A percentile compares a stretch with the other conserved stretches of the same genome.
Evolutionary conservation across 2,113 vertebrate species (phyloP).

Genomic region (Sorex fumeus): DNA sequence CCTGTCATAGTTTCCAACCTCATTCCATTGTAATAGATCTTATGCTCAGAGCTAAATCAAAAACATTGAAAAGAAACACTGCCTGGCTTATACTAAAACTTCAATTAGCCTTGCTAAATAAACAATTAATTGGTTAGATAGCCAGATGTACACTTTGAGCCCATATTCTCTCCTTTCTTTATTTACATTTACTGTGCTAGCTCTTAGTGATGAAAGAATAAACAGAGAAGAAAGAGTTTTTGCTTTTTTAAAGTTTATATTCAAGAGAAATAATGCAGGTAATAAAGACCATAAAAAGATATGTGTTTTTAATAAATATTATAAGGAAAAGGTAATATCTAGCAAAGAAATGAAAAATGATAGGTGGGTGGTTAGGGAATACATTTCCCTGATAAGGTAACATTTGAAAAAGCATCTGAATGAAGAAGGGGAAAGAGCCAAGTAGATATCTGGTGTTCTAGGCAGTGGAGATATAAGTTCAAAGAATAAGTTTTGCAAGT

Average conservation of each 20-base stretch:
- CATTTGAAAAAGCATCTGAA: conserved; percentile 49
- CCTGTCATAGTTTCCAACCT: background rate
- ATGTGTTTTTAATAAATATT: background rate
- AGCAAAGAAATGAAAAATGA: conserved; percentile 51
- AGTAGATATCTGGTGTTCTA: background rate
- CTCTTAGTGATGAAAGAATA: background rate
- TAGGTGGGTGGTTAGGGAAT: background rate
- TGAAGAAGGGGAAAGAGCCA: conserved; percentile 20
- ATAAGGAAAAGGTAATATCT: background rate
- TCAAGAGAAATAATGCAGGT: background rate
- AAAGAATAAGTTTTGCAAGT: background rate
- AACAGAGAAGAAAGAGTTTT: conserved; percentile 6
- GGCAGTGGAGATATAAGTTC: background rate
- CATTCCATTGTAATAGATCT: background rate
- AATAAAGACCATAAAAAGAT: conserved; percentile 13
- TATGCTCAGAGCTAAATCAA: background rate
- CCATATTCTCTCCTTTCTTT: background rate
- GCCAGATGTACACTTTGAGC: background rate
- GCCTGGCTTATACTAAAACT: background rate
- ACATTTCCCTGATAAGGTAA: background rate
- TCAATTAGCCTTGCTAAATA: background rate
- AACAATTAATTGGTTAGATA: background rate
- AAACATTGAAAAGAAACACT: background rate
- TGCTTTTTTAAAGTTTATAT: conserved; percentile 28
- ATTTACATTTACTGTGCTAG: background rate